phyloP scores from a whole-genome alignment of 1,140 invertebrate genomes.

The silkworm (Bombyx mori) region DNA sequence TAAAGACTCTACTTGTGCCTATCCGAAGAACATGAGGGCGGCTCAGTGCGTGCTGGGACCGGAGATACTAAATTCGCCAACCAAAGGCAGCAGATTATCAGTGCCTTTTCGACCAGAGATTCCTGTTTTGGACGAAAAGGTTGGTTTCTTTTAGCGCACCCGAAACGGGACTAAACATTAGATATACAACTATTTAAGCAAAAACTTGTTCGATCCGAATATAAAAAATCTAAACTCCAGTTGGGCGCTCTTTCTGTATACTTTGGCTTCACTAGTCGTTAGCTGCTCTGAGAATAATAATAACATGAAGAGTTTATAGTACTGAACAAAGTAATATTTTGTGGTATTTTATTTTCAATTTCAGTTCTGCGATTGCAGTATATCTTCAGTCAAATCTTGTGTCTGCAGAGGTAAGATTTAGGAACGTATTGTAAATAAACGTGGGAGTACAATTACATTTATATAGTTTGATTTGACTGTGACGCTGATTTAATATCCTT shows the following conservation, averaged over 20 bases:
- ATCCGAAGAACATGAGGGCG: conserved; percentile 44
- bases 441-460: conserved; percentile 32
- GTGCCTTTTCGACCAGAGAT: conserved; percentile 14
- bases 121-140: conserved; percentile 14
- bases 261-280: too few relatives aligned
- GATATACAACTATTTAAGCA: too few relatives aligned
- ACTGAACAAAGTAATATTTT: not conserved
- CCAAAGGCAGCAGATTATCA: conserved; percentile 2
- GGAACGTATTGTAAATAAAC: conserved; percentile 2
- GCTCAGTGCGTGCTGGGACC: conserved; percentile 48
- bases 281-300: too few relatives aligned
- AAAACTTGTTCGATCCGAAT: too few relatives aligned
- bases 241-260: too few relatives aligned
- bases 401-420: conserved; percentile 35
- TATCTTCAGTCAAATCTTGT: conserved; percentile 18
- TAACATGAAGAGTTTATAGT: too few relatives aligned
- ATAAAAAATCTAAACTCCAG: too few relatives aligned
- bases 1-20: conserved; percentile 28
- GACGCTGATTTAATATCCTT: conserved; percentile 33
- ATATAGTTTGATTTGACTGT: too few relatives aligned
- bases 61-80: conserved; percentile 20
- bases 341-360: conserved; percentile 1
- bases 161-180: too few relatives aligned
- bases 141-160: conserved; percentile 9
- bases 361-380: conserved; percentile 29